Evolutionary conservation across 1,140 invertebrate species (phyloP).

Genomic region (Nephotettix cincticeps): DNA sequence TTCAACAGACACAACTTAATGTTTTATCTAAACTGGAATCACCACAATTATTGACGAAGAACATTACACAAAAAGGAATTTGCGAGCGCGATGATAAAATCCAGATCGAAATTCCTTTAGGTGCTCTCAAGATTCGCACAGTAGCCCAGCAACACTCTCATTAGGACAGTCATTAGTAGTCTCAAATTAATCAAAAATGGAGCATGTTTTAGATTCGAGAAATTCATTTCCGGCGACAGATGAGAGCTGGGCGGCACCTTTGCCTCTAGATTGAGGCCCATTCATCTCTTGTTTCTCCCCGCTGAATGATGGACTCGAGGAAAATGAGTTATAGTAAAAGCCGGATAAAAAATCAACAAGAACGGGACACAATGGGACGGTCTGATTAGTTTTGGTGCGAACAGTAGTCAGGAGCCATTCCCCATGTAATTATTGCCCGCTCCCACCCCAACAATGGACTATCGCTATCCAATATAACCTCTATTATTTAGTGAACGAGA

Average conservation of each 20-base stretch:
- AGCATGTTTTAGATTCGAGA: slow-evolving; percentile 27
- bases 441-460: background rate
- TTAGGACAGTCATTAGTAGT: slow-evolving; percentile 24
- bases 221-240: slow-evolving; percentile 27
- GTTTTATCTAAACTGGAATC: no score
- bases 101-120: no score
- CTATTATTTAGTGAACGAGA: slow-evolving; percentile 7
- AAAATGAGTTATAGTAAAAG: slow-evolving; percentile 28
- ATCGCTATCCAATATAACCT: slow-evolving; percentile 1
- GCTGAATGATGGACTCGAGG: slow-evolving; percentile 16
- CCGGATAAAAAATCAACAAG: slow-evolving; percentile 27
- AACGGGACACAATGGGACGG: background rate
- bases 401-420: slow-evolving; percentile 26
- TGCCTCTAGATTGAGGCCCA: slow-evolving; percentile 21
- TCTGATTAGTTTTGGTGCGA: slow-evolving; percentile 28
- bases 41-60: no score
- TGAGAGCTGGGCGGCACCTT: slow-evolving; percentile 19
- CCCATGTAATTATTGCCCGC: slow-evolving; percentile 22
- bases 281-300: slow-evolving; percentile 25
- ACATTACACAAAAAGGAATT: no score
- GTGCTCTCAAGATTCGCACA: background rate
- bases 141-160: slow-evolving; percentile 1
- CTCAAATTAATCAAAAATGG: slow-evolving; percentile 21
- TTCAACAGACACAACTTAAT: no score
- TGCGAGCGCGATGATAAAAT: no score